Evolutionary conservation across 2,888 invertebrate genomes (phyloP).

Genomic region (Drosophila recens): DNA sequence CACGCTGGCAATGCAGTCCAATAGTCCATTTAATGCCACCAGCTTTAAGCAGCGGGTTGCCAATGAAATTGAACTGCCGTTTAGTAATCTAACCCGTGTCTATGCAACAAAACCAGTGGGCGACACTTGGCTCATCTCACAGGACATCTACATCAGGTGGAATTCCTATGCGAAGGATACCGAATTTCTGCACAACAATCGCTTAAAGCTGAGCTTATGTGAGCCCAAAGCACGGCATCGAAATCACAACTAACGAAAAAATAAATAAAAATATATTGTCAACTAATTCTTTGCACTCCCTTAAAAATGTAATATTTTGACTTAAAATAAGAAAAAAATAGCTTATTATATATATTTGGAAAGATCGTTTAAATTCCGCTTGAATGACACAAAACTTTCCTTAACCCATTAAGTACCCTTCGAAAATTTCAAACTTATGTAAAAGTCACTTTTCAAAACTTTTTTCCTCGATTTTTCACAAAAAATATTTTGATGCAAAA

Average conservation of each 20-base stretch:
- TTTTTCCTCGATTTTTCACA: too few relatives aligned
- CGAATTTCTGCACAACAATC: conserved; percentile 56
- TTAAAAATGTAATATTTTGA: too few relatives aligned
- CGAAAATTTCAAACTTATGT: too few relatives aligned
- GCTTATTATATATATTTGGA: too few relatives aligned
- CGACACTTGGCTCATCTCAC: conserved; percentile 60
- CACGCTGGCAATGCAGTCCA: conserved; percentile 86
- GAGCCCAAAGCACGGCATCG: conserved; percentile 1
- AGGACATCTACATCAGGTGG: conserved; percentile 61
- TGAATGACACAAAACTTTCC: too few relatives aligned
- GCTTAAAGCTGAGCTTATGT: conserved; percentile 30
- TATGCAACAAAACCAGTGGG: conserved; percentile 86
- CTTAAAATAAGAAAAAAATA: too few relatives aligned
- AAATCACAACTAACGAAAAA: neutral
- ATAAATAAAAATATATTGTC: neutral
- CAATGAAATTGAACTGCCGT: conserved; percentile 88
- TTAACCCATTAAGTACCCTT: too few relatives aligned
- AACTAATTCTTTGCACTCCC: too few relatives aligned
- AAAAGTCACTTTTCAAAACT: too few relatives aligned
- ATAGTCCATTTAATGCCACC: conserved; percentile 87
- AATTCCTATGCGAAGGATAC: conserved; percentile 29
- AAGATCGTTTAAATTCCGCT: too few relatives aligned
- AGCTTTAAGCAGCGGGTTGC: conserved; percentile 87
- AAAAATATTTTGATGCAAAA: too few relatives aligned
- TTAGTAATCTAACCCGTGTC: conserved; percentile 86